Base-by-base conservation (phyloP, 2,797 vertebrate species). In the Pyrrhura leucotis region DNA sequence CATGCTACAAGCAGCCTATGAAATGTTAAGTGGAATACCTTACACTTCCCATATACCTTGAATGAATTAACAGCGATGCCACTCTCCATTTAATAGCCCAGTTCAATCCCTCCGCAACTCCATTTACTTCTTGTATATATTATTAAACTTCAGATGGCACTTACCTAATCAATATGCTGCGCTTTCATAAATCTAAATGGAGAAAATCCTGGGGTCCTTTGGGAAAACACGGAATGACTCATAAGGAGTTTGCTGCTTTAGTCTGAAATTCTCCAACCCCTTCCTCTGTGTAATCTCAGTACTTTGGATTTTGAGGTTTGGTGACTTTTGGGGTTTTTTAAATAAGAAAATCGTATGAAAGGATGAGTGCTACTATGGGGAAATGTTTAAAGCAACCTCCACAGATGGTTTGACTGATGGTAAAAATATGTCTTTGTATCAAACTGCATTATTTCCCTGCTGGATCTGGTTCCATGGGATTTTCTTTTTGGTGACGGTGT, bases 41-140 rank as follows among this genome's bases (percentile, higher is more conserved):
- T 97, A 89, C 93, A 89, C 61, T 96, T 95, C 84, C 76, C 90
- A 81, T 94, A 96, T 77, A 96, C 95, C 86, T 96, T 97, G 96
- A 97, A 96, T 97, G 97, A 97, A 97, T 97, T 97, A 96, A 97
- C 96, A 88, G 96, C 63, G 86, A 95, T 97, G 97, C 96, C 96
- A 97, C 82, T 96, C 90, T 97, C 97, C 96, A 97, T 97, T 97
- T 96, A 96, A 96, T 95, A 95, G 82, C 76, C 15, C 13, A 94
- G 91, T 97, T 97, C 95, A 96, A 94, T 94, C 97, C 66, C 94
- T 94, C 61, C 77, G 90, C 86, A 97, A 93, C 74, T 96, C 94
- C 94, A 96, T 97, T 97, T 97, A 94, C 72, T 88, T 96, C 79
- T 78, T 89, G 85, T 93, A 91, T 92, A 93, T 96, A 91, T 95